Percentiles rank a stretch among this genome's conserved stretches.
These are phyloP conservation scores for Tortrix viridana DNA, from an alignment of 2,888 invertebrate genomes.

Conservation along the genomic window DNA sequence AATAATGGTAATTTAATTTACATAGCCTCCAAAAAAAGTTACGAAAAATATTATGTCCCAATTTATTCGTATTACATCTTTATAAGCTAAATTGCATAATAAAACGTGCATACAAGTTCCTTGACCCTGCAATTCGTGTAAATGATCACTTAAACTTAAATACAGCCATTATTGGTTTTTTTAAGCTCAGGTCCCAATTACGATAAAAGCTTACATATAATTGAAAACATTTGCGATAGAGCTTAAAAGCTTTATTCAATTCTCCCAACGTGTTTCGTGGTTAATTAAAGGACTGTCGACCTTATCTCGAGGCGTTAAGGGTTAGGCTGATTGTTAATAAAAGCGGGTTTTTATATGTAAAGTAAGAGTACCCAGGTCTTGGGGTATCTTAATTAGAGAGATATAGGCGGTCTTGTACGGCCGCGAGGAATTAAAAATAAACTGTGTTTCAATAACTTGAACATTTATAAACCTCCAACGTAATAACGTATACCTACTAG, in stretches of 20 bases:
- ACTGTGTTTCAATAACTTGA: background rate
- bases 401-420: conserved; percentile 46
- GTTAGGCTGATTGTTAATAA: conserved; percentile 29
- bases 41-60: too few species aligned
- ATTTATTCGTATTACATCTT: background rate
- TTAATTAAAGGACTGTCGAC: conserved; percentile 43
- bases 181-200: conserved; percentile 52
- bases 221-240: conserved; percentile 56
- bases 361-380: conserved; percentile 50
- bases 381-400: conserved; percentile 61
- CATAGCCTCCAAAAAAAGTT: too few species aligned
- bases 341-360: conserved; percentile 37
- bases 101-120: conserved; percentile 9
- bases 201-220: conserved; percentile 56
- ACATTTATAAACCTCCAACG: too few species aligned
- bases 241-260: conserved; percentile 56
- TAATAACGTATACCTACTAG: too few species aligned
- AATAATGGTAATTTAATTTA: too few species aligned
- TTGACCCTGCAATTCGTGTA: conserved; percentile 20
- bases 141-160: conserved; percentile 48
- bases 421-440: conserved; percentile 27
- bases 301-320: conserved; percentile 42
- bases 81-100: background rate
- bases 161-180: conserved; percentile 47
- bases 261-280: conserved; percentile 35